Percentiles rank a stretch among this genome's conserved stretches.
phyloP scores from a whole-genome alignment of 23 tunicate genomes.

The Styela clava region DNA sequence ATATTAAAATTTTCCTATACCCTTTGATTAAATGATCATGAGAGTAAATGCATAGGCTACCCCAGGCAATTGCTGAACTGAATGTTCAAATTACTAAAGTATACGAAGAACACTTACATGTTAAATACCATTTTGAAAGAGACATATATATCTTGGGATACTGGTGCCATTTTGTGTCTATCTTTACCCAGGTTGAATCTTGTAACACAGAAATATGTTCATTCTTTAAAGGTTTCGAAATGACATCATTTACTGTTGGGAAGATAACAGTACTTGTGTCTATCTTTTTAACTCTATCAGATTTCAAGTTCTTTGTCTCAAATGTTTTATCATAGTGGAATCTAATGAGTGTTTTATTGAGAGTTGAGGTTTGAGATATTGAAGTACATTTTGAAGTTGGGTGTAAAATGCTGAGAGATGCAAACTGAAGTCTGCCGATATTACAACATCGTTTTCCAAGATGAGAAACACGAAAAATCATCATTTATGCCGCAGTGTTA shows the following conservation, averaged over 20 bases:
- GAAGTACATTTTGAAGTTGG: background rate
- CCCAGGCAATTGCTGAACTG: too few relatives aligned
- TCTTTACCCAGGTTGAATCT: background rate
- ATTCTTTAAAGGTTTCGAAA: background rate
- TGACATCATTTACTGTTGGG: background rate
- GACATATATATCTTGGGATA: conserved; percentile 67
- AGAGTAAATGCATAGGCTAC: too few relatives aligned
- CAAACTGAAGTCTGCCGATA: background rate
- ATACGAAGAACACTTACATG: conserved; percentile 80
- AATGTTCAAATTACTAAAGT: too few relatives aligned
- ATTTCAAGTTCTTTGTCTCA: background rate
- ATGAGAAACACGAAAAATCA: background rate
- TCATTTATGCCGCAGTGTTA: background rate
- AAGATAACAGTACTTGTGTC: background rate
- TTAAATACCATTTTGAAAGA: conserved; percentile 81
- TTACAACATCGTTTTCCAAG: background rate
- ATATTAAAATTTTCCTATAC: too few relatives aligned
- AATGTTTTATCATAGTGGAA: background rate
- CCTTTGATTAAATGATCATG: too few relatives aligned
- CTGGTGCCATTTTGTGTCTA: conserved; percentile 15
- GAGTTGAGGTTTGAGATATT: background rate
- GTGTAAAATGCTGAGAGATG: background rate
- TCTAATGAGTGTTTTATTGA: background rate
- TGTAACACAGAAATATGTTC: background rate
- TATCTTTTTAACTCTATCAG: background rate